Evolutionary conservation across 2,113 vertebrate species (phyloP).

Genomic region (Nansenia antarctica): DNA sequence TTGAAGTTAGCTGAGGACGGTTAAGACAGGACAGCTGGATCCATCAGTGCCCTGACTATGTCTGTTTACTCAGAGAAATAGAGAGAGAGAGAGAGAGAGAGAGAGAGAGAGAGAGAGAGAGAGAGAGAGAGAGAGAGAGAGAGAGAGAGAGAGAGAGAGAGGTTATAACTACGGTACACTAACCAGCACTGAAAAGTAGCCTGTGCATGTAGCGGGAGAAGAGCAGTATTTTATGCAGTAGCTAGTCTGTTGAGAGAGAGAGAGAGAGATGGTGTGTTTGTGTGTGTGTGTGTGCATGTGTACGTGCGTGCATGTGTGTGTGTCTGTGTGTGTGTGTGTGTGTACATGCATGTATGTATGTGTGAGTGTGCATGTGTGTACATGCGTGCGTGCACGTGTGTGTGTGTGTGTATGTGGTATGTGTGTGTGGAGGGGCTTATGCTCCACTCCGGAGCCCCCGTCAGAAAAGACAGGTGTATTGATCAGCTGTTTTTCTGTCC

Average conservation of each 20-base stretch:
- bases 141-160: constrained; percentile 51
- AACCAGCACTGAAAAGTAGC: no score
- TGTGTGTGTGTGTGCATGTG: neutral
- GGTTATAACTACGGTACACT: no score
- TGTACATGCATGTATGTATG: neutral
- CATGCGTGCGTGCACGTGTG: no score
- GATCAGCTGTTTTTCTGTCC: constrained; percentile 55
- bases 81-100: neutral
- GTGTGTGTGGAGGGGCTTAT: neutral
- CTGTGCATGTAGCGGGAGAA: no score
- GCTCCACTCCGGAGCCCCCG: constrained; percentile 21
- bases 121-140: neutral
- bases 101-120: neutral
- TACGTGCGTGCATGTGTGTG: neutral
- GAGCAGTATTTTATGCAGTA: no score
- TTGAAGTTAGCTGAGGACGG: constrained; percentile 61
- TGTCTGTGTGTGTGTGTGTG: neutral
- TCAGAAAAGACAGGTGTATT: constrained; percentile 35
- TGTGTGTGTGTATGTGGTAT: no score
- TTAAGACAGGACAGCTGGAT: constrained; percentile 71
- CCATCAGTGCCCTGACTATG: constrained; percentile 63
- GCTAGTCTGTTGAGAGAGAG: no score
- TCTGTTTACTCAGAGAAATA: constrained; percentile 49
- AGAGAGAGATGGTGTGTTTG: constrained; percentile 9
- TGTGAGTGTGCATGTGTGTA: neutral